phyloP scores from a whole-genome alignment of 2,113 vertebrate species.

The Triplophysa tibetana region DNA sequence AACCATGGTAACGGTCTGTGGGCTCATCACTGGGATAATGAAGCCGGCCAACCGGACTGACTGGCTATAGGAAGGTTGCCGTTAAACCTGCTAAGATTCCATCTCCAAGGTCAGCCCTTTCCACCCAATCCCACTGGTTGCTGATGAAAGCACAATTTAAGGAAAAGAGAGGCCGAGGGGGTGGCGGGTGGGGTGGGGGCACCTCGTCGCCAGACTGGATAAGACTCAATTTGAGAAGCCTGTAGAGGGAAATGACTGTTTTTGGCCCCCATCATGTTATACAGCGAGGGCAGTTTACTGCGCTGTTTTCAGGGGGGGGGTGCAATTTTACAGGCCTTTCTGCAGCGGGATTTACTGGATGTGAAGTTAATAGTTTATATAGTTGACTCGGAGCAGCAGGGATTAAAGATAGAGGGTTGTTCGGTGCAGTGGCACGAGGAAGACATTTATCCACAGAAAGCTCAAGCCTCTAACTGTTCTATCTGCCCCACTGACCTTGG shows the following conservation, averaged over 20 bases:
- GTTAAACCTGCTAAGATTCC: constrained; percentile 60
- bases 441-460: constrained; percentile 57
- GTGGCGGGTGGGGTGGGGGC: constrained; percentile 7
- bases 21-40: constrained; percentile 52
- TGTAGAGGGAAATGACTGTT: constrained; percentile 75
- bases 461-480: constrained; percentile 35
- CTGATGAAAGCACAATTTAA: constrained; percentile 70
- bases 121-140: constrained; percentile 62
- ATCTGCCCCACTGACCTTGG: constrained; percentile 51
- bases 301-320: constrained; percentile 62
- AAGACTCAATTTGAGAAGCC: constrained; percentile 73
- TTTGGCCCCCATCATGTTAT: constrained; percentile 73
- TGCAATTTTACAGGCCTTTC: constrained; percentile 65
- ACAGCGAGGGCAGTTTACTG: constrained; percentile 69
- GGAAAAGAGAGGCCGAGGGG: constrained; percentile 38
- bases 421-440: constrained; percentile 50
- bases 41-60: constrained; percentile 44
- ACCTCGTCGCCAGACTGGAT: constrained; percentile 62
- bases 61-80: constrained; percentile 56
- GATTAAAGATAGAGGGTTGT: constrained; percentile 71
- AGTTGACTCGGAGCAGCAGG: constrained; percentile 68
- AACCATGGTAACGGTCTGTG: constrained; percentile 41
- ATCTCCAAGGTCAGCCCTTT: constrained; percentile 60
- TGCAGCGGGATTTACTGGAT: constrained; percentile 73
- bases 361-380: constrained; percentile 77